phyloP scores from a whole-genome alignment of 2,888 invertebrate species.

The Atherix ibis region DNA sequence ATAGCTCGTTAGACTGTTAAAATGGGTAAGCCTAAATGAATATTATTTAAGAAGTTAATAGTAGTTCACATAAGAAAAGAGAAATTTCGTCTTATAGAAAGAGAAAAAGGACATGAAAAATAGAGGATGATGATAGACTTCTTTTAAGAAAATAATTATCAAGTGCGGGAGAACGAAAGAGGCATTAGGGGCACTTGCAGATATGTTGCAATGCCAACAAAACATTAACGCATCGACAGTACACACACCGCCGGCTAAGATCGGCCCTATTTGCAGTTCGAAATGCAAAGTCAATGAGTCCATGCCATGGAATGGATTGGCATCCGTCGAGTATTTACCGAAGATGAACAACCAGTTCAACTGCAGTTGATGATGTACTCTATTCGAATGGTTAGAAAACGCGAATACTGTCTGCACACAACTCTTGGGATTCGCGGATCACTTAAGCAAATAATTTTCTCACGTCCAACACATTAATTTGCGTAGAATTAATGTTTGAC shows the following conservation, averaged over 20 bases:
- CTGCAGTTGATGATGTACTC: neutral
- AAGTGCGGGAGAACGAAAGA: neutral
- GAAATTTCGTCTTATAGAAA: too few species aligned
- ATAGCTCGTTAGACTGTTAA: neutral
- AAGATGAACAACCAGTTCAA: neutral
- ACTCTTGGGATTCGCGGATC: neutral
- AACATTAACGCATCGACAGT: too few species aligned
- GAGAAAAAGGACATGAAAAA: neutral
- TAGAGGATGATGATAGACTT: neutral
- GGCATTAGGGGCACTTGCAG: too few species aligned
- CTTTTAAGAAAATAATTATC: neutral
- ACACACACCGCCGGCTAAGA: too few species aligned
- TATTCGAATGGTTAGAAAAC: neutral
- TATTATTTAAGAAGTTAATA: neutral
- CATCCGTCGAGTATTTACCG: too few species aligned
- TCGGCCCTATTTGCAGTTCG: too few species aligned
- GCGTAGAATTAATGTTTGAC: conserved; percentile 6
- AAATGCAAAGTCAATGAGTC: too few species aligned
- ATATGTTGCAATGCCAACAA: too few species aligned
- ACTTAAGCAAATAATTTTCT: conserved; percentile 9
- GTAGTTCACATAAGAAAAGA: neutral
- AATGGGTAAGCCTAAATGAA: neutral
- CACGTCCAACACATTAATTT: conserved; percentile 9
- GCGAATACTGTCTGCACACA: neutral
- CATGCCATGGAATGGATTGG: too few species aligned